Conservation (phyloP, 2,888 invertebrate genomes). For the Drosophila merina region DNA sequence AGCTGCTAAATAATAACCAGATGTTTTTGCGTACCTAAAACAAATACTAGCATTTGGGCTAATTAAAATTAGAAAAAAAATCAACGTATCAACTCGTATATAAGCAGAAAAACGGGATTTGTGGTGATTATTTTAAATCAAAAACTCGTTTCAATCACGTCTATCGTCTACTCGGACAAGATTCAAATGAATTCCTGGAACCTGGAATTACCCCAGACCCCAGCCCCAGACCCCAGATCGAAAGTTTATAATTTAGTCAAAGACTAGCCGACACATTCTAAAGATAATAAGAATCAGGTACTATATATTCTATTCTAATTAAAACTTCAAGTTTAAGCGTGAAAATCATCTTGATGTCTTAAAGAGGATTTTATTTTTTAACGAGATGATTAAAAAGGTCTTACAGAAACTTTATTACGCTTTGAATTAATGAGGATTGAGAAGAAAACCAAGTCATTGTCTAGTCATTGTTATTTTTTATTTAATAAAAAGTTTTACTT, state of each 20-base stretch:
- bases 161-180: conserved; percentile 7
- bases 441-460: too few relatives aligned
- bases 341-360: not conserved
- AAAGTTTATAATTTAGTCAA: conserved; percentile 14
- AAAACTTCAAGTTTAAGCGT: not conserved
- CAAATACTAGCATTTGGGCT: conserved; percentile 13
- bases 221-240: conserved; percentile 20
- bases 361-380: conserved; percentile 9
- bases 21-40: conserved; percentile 12
- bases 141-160: conserved; percentile 39
- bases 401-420: too few relatives aligned
- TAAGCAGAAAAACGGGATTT: conserved; percentile 30
- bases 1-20: conserved; percentile 20
- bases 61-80: conserved; percentile 29
- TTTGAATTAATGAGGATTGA: too few relatives aligned
- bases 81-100: not conserved
- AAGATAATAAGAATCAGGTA: not conserved
- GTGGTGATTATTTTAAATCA: not conserved
- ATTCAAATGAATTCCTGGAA: conserved; percentile 35
- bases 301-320: not conserved
- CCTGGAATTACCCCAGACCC: conserved; percentile 19
- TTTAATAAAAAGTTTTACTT: too few relatives aligned
- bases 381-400: too few relatives aligned
- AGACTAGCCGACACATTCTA: not conserved
- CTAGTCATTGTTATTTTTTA: too few relatives aligned